Base-by-base conservation (phyloP, 2,797 vertebrate species). In the Luscinia luscinia region DNA sequence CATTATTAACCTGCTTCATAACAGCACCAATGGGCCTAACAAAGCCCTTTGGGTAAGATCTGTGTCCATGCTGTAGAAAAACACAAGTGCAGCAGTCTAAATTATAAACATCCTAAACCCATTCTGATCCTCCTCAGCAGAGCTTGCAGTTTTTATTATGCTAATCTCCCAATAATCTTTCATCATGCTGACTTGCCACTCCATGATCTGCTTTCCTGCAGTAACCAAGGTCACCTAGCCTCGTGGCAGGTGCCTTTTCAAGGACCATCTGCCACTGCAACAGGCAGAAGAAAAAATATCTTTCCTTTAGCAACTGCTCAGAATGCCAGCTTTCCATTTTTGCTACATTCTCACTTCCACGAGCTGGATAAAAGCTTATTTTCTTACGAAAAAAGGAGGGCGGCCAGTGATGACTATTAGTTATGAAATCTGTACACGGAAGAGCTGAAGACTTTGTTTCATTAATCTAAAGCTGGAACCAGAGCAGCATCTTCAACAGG, bases 111-210 rank as follows among this genome's bases (percentile, higher is more conserved):
- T 70, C 70, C 49, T 93, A 94, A 96, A 79, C 76, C 94, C 61
- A 54, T 68, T 92, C 80, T 84, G 77, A 96, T 91, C 95, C 77
- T 80, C 48, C 82, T 93, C 85, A 91, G 48, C 66, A 92, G 23
- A 93, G 64, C 48, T 91, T 92, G 63, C 73, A 46, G 66, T 38
- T 95, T 90, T 85, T 80, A 82, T 87, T 64, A 68, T 0, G 4
- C 46, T 89, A 96, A 97, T 93, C 96, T 95, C 88, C 54, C 57
- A 61, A 72, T 96, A 95, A 96, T 95, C 90, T 91, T 94, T 69
- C 78, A 58, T 78, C 75, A 40, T 52, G 94, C 93, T 93, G 93
- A 96, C 87, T 80, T 76, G 93, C 64, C 89, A 82, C 46, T 70
- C 30, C 6, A 3, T 5, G 23, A 87, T 51, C 92, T 89, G 49